Evolutionary conservation across 2,888 invertebrate genomes (phyloP), one percentile per base, ranked within the genome.

Genomic region (Hoplodrina blanda): DNA sequence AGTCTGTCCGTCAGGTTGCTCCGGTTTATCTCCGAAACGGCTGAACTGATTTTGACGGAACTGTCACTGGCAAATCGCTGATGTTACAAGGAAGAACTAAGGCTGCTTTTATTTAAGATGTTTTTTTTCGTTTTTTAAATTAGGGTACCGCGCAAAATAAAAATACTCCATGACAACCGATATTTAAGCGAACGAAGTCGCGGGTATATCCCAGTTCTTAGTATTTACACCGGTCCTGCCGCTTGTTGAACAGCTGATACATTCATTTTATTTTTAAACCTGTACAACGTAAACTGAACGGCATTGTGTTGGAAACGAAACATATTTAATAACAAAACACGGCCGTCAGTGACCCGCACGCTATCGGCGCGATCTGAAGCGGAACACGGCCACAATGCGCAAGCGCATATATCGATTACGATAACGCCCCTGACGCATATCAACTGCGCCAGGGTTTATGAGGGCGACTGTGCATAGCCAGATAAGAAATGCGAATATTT

Each of bases 391-490:
- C 75, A 74, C 81, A 81, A 82, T 82, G 86, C 87, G 86, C 84
- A 62, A 62, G 84, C 87, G 83, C 87, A 83, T 75, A 69, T 72
- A 80, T 84, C 86, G 81, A 86, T 86, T 80, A 82, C 80, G 85
- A 85, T 86, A 83, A 83, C 84, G 82, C 77, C 78, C 84, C 85
- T 72, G 73, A 85, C 84, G 86, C 86, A 76, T 85, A 86, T 86
- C 86, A 81, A 79, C 76, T 73, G 80, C 76, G 54, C 55, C 49
- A 56, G 69, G 73, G 79, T 86, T 81, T 85, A 81, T 70, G 82
- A 80, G 85, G 70, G 76, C 80, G 65, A 76, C 62, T 72, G 25
- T 60, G 62, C 70, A 61, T 72, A 68, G 33, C 63, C 50, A 80
- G 84, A 84, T 82, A 80, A 80, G 65, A 69, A 73, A 67, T 61